Conservation (phyloP, 2,888 invertebrate genomes). For the Steinernema carpocapsae region DNA sequence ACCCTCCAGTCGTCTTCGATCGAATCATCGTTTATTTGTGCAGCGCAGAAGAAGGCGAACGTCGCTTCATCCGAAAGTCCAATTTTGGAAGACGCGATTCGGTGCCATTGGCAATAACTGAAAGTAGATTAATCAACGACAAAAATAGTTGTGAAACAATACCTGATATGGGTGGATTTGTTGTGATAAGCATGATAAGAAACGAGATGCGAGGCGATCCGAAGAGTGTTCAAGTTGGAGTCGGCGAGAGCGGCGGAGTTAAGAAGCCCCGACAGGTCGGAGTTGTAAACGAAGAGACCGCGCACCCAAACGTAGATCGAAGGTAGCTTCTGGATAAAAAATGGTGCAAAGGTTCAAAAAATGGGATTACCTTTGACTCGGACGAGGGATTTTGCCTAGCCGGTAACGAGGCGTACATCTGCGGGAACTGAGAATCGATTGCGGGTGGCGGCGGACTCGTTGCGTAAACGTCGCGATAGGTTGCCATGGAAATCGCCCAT, state of each 20-base stretch:
- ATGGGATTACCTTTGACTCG: no score
- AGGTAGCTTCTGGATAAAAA: background rate
- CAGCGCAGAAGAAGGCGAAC: conserved; percentile 29
- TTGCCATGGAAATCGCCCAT: conserved; percentile 22
- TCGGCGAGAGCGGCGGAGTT: background rate
- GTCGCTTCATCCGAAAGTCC: conserved; percentile 8
- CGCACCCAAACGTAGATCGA: conserved; percentile 15
- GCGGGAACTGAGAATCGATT: background rate
- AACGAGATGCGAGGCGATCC: conserved; percentile 18
- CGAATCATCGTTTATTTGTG: conserved; percentile 20
- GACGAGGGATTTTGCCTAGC: no score
- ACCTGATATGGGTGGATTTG: conserved; percentile 6
- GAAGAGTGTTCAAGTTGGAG: conserved; percentile 11
- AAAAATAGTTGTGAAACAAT: background rate
- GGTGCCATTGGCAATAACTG: conserved; percentile 27
- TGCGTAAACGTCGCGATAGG: background rate
- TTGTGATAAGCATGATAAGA: conserved; percentile 8
- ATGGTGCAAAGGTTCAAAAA: no score
- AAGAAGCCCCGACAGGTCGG: conserved; percentile 9
- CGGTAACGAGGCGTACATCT: no score
- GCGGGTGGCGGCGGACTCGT: background rate
- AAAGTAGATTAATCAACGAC: background rate
- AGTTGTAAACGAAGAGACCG: conserved; percentile 24
- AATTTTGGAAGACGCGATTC: conserved; percentile 5
- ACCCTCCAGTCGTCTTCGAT: background rate